Base-by-base conservation (phyloP, 2,888 invertebrate genomes). In the Bugulina stolonifera region DNA sequence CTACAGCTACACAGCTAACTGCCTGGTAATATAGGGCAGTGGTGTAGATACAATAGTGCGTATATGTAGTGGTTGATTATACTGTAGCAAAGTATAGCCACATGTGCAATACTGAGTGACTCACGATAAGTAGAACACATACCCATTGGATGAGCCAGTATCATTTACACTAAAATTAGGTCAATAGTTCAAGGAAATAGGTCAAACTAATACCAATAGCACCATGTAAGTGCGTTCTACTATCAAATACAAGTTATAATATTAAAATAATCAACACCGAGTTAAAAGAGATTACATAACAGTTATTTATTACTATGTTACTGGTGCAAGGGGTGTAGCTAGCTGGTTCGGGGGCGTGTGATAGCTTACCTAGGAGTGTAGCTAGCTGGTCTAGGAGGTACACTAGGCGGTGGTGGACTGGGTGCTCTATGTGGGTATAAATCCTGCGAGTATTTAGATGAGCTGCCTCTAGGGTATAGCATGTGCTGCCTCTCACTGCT, bases 361-460 rank as follows among this genome's bases (percentile, higher is more conserved):
- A 32, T 10, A 32, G 5, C 27, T 29, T 25, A 64, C 64, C 64
- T 64, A 18, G 64, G 64, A 64, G 64, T 64, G 34, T 64, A 64
- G 34, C 64, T 64, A 27, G n/a, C 32, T 32, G 64, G 64, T 64
- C 64, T 22, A 14, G 64, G 64, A 32, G 64, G 64, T 25, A 64
- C 64, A n/a, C 64, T 64, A n/a, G 64, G 64, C 10, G 64, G 64
- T 32, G 22, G 64, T 2, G 64, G 64, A 64, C 64, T 64, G 25
- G 64, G 64, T 2, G 64, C 5, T 32, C 64, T 57, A 25, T 23
- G 57, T 14, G 10, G 25, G 5, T 55, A 25, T n/a, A 23, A 25
- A n/a, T 55, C n/a, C n/a, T 55, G 55, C 5, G 55, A 25, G 32
- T 64, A 32, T 25, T 64, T 22, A 14, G 32, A 10, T 2, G 64